Evolutionary conservation across 2,113 vertebrate species (phyloP), one percentile per base, ranked within the genome.

Genomic region (Clarias batrachus): DNA sequence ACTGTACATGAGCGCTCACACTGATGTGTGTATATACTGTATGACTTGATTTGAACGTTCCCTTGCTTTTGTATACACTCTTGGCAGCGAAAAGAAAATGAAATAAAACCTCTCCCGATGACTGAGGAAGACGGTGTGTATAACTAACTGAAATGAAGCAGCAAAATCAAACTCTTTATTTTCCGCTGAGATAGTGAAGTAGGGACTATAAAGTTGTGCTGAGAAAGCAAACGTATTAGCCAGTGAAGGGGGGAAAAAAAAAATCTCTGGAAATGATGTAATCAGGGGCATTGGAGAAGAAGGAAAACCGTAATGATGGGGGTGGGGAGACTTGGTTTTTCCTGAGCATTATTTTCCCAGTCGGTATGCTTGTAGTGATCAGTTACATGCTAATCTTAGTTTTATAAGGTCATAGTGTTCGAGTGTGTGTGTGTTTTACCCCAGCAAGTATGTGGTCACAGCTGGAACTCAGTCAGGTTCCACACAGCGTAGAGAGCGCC

Each of bases 131-230:
- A 30, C 17, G 1, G 11, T 27, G 7, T 4, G 48, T 19, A 21
- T 62, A 41, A 62, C 81, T 62, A 41, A 62, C 81, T 86, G 52
- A 37, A 17, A 74, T 74, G 70, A 76, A 82, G 41, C 27, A 30
- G 30, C 4, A 25, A 77, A 82, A 76, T 82, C 27, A 9, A 59
- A 81, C 59, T 59, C 78, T 70, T 66, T 12, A 60, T 54, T 70
- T 86, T 77, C 81, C 77, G 52, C 79, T 87, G 78, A 85, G 78
- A 82, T 33, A 33, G 76, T 68, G 82, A 70, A 84, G 48, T 71
- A 11, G 54, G 21, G 52, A 56, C 68, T 62, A 60, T 33, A 37
- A 1, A 52, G n/a, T 60, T 54, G 21, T 82, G 54, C 82, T 74
- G 60, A 74, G 81, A 70, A 71, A 77, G 71, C 66, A 81, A 77